Conservation (phyloP, 2,888 invertebrate species). For the Sarcophaga rosellei region DNA sequence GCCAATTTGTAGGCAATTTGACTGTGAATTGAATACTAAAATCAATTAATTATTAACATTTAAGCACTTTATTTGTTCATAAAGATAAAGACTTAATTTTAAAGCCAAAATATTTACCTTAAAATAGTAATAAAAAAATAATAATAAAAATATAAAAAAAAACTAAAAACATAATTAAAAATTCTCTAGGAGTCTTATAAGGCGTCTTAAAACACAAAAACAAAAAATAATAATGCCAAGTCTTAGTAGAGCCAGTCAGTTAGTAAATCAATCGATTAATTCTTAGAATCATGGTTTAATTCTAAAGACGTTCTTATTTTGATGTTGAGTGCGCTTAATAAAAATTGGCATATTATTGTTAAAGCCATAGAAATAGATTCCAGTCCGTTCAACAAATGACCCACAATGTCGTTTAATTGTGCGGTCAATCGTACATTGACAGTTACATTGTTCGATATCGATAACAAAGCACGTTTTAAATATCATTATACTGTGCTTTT, state of each 20-base stretch:
- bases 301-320: constrained; percentile 13
- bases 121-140: constrained; percentile 8
- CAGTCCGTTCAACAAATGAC: constrained; percentile 51
- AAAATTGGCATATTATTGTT: not conserved
- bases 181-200: constrained; percentile 40
- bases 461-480: constrained; percentile 52
- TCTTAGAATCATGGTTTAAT: constrained; percentile 47
- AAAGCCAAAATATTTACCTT: not conserved
- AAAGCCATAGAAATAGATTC: not conserved
- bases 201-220: constrained; percentile 30
- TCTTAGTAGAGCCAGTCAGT: constrained; percentile 41
- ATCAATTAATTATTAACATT: not conserved
- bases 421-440: constrained; percentile 50
- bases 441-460: constrained; percentile 44
- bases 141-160: not conserved
- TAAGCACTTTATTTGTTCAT: no score
- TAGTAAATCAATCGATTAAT: constrained; percentile 31
- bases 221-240: constrained; percentile 20
- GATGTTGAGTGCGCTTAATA: not conserved
- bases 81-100: not conserved
- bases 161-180: constrained; percentile 39
- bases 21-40: constrained; percentile 44
- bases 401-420: constrained; percentile 50
- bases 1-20: constrained; percentile 20
- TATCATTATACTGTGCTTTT: not conserved